These are phyloP conservation scores for Meloidogyne chitwoodi DNA, from an alignment of 1,140 invertebrate species.

Conservation along the genomic window DNA sequence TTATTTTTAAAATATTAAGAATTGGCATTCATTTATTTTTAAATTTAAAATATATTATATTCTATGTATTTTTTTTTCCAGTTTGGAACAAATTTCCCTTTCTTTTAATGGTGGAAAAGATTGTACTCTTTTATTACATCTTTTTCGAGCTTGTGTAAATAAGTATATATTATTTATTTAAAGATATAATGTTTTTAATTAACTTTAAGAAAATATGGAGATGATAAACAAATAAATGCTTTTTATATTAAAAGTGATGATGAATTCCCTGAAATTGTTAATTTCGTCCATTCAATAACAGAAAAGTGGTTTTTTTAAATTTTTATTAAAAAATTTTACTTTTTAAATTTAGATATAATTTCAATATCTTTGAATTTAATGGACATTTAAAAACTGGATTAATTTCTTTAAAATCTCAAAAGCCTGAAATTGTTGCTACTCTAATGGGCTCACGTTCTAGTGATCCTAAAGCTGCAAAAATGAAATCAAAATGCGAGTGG, in stretches of 20 bases:
- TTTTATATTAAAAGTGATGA: conserved; percentile 26
- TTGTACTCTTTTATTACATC: conserved; percentile 65
- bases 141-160: conserved; percentile 32
- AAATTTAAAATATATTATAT: background rate
- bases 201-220: conserved; percentile 27
- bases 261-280: conserved; percentile 26
- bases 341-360: conserved; percentile 27
- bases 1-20: conserved; percentile 46
- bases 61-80: conserved; percentile 61
- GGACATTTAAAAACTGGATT: conserved; percentile 31
- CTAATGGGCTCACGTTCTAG: conserved; percentile 39
- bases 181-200: background rate
- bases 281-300: conserved; percentile 27
- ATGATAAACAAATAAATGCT: conserved; percentile 11
- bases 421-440: conserved; percentile 38
- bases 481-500: conserved; percentile 41
- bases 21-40: too few relatives aligned
- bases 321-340: conserved; percentile 2
- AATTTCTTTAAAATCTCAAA: conserved; percentile 23
- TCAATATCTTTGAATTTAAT: conserved; percentile 32
- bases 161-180: conserved; percentile 23
- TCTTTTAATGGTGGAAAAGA: conserved; percentile 97
- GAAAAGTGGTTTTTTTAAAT: conserved; percentile 14
- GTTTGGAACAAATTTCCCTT: conserved; percentile 65
- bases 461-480: conserved; percentile 39